Conservation (phyloP, 2,888 invertebrate genomes). For the Andrena hattorfiana region DNA sequence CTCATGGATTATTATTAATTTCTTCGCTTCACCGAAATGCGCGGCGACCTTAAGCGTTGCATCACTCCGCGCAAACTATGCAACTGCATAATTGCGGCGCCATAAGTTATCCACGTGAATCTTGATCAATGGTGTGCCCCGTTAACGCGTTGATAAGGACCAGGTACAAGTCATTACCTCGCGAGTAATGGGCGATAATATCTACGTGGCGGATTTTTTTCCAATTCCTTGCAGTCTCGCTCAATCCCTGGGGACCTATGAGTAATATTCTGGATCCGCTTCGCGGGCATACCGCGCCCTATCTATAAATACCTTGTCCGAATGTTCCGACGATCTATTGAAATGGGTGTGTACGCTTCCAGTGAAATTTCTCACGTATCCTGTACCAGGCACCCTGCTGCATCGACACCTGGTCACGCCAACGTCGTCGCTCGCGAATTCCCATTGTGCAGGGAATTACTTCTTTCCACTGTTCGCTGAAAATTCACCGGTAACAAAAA, state of each 20-base stretch:
- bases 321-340: constrained; percentile 47
- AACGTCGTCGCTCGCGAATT: constrained; percentile 19
- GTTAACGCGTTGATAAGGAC: constrained; percentile 4
- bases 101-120: background rate
- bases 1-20: too few relatives aligned
- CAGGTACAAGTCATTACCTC: background rate
- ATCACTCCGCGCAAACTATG: background rate
- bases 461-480: too few relatives aligned
- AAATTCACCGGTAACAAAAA: too few relatives aligned
- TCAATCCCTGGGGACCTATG: constrained; percentile 11
- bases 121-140: background rate
- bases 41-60: background rate
- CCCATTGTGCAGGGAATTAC: background rate
- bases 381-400: constrained; percentile 28
- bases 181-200: constrained; percentile 17
- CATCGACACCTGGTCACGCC: constrained; percentile 18
- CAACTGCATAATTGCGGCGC: background rate
- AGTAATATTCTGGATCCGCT: constrained; percentile 28
- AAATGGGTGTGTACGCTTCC: constrained; percentile 55
- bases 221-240: constrained; percentile 11
- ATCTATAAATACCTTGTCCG: constrained; percentile 14
- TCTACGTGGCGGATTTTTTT: constrained; percentile 3
- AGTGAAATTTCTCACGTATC: constrained; percentile 57
- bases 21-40: too few relatives aligned
- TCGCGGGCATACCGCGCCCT: constrained; percentile 16